Evolutionary conservation across 2,888 invertebrate species (phyloP).

Genomic region (Mesorhabditis belari): DNA sequence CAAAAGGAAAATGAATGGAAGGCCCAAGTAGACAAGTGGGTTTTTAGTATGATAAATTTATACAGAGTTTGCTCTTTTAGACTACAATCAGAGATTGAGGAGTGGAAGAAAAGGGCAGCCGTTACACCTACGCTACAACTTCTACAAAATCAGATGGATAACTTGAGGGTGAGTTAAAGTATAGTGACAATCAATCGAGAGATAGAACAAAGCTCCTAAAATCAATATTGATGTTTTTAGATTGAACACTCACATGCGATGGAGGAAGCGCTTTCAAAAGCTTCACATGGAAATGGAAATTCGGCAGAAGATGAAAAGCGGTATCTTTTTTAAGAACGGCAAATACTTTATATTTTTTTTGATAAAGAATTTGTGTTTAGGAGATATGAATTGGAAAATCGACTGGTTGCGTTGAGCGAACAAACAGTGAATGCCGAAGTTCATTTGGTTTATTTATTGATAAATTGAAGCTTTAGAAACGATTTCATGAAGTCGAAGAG

Average conservation of each 20-base stretch:
- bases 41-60: too few relatives aligned
- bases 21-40: neutral
- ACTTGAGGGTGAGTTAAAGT: slow-evolving; percentile 21
- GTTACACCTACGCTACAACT: slow-evolving; percentile 62
- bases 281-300: neutral
- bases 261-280: neutral
- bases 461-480: neutral
- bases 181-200: too few relatives aligned
- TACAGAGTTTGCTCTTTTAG: too few relatives aligned
- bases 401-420: neutral
- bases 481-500: neutral
- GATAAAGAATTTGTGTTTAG: too few relatives aligned
- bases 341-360: too few relatives aligned
- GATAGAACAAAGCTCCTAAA: neutral
- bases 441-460: too few relatives aligned
- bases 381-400: neutral
- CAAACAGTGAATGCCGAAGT: neutral
- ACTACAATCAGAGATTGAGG: slow-evolving; percentile 6
- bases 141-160: slow-evolving; percentile 28
- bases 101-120: slow-evolving; percentile 56
- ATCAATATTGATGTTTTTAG: neutral
- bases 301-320: neutral
- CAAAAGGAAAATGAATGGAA: neutral
- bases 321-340: too few relatives aligned
- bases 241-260: neutral